phyloP scores from a whole-genome alignment of 2,113 vertebrate genomes.

The Festucalex cinctus region DNA sequence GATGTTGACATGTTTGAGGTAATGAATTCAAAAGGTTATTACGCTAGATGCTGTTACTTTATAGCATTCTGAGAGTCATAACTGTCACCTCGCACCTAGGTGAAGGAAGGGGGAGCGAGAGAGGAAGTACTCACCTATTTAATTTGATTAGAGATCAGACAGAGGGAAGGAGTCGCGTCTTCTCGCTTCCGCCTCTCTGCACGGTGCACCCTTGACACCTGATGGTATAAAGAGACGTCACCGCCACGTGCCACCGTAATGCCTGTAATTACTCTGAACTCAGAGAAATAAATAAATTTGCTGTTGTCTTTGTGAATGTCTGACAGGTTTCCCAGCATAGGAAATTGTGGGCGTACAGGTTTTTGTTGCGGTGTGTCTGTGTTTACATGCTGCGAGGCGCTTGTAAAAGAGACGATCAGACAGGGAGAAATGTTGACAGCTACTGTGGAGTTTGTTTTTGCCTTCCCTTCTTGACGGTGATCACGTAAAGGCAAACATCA shows the following conservation, averaged over 20 bases:
- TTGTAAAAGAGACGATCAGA: background rate
- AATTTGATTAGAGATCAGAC: conserved; percentile 7
- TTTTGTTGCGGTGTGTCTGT: conserved; percentile 8
- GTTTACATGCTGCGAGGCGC: background rate
- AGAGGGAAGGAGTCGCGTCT: background rate
- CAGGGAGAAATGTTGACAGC: conserved; percentile 4
- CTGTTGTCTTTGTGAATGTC: conserved; percentile 5
- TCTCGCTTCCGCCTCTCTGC: background rate
- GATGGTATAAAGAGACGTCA: conserved; percentile 7
- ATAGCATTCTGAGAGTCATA: background rate
- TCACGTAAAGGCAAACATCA: background rate
- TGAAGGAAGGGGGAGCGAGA: background rate
- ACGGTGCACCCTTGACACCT: background rate
- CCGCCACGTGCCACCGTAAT: background rate
- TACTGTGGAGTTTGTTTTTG: background rate
- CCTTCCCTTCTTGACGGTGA: conserved; percentile 1
- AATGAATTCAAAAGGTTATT: background rate
- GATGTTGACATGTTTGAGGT: background rate
- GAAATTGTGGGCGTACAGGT: background rate
- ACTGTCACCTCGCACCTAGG: background rate
- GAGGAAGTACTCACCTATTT: conserved; percentile 2
- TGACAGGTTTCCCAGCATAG: conserved; percentile 9
- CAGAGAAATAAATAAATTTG: conserved; percentile 7
- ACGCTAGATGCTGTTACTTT: background rate
- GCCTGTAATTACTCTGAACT: conserved; percentile 10